Evolutionary conservation across 2,888 invertebrate genomes (phyloP).

Genomic region (Clostera curtula): DNA sequence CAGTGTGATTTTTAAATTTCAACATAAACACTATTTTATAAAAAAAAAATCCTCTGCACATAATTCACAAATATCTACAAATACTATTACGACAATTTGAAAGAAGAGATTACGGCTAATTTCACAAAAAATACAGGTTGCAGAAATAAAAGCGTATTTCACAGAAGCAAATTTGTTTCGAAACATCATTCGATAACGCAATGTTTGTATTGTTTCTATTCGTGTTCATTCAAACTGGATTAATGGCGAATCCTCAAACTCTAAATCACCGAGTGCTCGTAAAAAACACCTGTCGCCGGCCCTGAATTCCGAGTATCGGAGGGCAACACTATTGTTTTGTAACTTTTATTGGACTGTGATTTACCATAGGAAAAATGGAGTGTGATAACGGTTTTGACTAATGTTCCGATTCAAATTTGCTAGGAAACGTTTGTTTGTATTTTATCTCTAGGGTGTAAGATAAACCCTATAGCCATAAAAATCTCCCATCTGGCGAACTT

Average conservation of each 20-base stretch:
- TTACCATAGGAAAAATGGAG: too few relatives aligned
- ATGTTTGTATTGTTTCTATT: conserved; percentile 56
- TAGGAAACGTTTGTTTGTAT: background rate
- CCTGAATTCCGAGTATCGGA: conserved; percentile 49
- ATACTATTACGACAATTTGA: too few relatives aligned
- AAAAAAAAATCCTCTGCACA: too few relatives aligned
- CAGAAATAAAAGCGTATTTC: conserved; percentile 15
- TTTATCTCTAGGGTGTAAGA: too few relatives aligned
- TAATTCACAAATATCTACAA: too few relatives aligned
- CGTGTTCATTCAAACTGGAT: conserved; percentile 60
- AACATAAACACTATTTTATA: too few relatives aligned
- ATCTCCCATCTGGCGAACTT: too few relatives aligned
- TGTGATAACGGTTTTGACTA: conserved; percentile 16
- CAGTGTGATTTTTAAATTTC: too few relatives aligned
- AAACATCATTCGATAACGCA: conserved; percentile 35
- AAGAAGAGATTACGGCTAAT: too few relatives aligned
- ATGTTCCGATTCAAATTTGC: conserved; percentile 11
- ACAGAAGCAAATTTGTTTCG: conserved; percentile 24
- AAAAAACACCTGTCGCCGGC: conserved; percentile 68
- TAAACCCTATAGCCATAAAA: too few relatives aligned
- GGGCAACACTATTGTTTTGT: conserved; percentile 37
- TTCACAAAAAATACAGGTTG: too few relatives aligned
- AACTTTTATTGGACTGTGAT: conserved; percentile 29
- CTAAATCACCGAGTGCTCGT: conserved; percentile 64
- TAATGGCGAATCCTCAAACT: conserved; percentile 61